Evolutionary conservation across 1,140 invertebrate species (phyloP), one percentile per base, ranked within the genome.

Genomic region (Drosophila bifasciata): DNA sequence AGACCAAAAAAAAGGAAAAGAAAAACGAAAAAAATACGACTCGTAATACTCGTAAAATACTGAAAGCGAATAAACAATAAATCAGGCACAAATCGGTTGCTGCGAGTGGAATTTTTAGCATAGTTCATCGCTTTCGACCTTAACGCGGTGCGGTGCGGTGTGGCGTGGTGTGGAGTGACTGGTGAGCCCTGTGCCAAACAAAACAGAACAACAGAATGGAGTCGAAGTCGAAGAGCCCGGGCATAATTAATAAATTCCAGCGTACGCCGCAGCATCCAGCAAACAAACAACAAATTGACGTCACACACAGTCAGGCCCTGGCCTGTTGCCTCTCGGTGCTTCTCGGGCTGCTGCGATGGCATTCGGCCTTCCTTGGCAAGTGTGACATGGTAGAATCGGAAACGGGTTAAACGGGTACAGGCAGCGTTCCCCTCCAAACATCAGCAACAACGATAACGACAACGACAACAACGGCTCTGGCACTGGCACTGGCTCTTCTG

Each of bases 211-310:
- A 36, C 11, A 28, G 64, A 72, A 67, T 75, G 36, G 43, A 74
- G 50, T 73, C 59, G 46, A 39, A 50, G 39, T 21, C 49, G 23
- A 32, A 21, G 23, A 39, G 44, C 32, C 48, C 17, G 53, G 36
- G 23, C 68, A 85, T 85, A 86, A 86, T 88, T 86, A 83, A 88
- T 88, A 88, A 88, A 86, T 86, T 86, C 81, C 81, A 86, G 81
- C 81, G 81, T 86, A 78, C 83, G 81, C 81, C 78, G 61, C 61
- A 41, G 13, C 39, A 11, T 36, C 52, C 52, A 40, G 51, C 62
- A 64, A 53, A 53, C 62, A 72, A 72, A 74, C 72, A 76, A 85
- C 80, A 85, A 85, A 86, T 86, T 86, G 81, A 86, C 81, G 81
- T 86, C 81, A 86, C 83, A 75, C 79, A 46, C 32, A 36, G 11